These are phyloP conservation scores for Calyptomena viridis DNA, from an alignment of 2,113 vertebrate species.

Conservation along the genomic window DNA sequence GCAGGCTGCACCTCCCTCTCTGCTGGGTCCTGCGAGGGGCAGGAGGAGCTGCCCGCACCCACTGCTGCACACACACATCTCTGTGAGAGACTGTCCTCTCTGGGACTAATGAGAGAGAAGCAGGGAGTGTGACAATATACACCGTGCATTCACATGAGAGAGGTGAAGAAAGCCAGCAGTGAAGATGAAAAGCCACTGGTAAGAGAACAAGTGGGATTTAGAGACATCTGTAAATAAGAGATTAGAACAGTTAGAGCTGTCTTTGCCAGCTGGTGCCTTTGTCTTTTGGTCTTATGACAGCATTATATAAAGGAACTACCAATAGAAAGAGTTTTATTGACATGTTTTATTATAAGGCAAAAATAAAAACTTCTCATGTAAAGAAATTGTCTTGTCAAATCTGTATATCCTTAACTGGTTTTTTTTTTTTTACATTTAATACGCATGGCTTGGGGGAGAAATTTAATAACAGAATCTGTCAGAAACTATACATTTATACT, in stretches of 20 bases:
- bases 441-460: background rate
- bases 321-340: background rate
- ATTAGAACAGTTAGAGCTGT: slow-evolving; percentile 8
- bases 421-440: background rate
- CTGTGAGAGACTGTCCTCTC: background rate
- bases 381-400: slow-evolving; percentile 8
- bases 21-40: slow-evolving; percentile 46
- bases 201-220: slow-evolving; percentile 62
- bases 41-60: background rate
- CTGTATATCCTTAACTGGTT: background rate
- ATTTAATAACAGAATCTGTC: background rate
- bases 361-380: background rate
- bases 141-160: background rate
- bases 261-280: background rate
- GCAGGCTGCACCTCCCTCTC: slow-evolving; percentile 25
- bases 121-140: background rate
- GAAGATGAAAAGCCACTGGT: slow-evolving; percentile 76
- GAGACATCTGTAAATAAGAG: slow-evolving; percentile 18
- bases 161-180: background rate
- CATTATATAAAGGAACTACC: background rate
- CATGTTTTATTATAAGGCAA: background rate
- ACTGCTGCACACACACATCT: background rate
- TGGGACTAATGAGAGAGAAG: background rate
- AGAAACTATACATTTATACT: slow-evolving; percentile 3
- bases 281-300: background rate